Percentiles rank a stretch among this genome's conserved stretches.
These are phyloP conservation scores for Molossus alvarezi DNA, from an alignment of 2,797 vertebrate species.

Conservation along the genomic window DNA sequence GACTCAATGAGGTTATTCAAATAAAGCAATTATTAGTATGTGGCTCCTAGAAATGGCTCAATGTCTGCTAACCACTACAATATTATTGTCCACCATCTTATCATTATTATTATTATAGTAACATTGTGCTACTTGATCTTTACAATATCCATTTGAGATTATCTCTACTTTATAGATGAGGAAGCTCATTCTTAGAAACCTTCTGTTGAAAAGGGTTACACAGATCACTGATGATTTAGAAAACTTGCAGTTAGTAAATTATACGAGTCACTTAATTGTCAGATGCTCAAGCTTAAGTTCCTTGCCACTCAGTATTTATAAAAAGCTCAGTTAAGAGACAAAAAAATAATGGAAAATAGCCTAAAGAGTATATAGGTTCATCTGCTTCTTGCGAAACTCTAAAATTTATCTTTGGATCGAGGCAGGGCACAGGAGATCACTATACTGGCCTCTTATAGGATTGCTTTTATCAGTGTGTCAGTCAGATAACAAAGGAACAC, in stretches of 20 bases:
- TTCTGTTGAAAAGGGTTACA: background rate
- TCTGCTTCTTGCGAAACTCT: background rate
- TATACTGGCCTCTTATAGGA: background rate
- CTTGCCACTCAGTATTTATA: background rate
- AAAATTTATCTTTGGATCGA: constrained; percentile 44
- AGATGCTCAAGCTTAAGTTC: constrained; percentile 58
- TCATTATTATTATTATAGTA: background rate
- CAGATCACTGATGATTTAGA: constrained; percentile 51
- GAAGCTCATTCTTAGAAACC: constrained; percentile 12
- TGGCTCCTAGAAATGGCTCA: background rate
- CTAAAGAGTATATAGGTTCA: background rate
- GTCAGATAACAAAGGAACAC: constrained; percentile 42
- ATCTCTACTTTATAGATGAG: constrained; percentile 4
- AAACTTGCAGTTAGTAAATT: constrained; percentile 40
- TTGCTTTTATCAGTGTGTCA: background rate
- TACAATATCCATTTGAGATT: background rate
- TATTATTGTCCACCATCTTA: background rate
- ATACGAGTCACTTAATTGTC: constrained; percentile 20
- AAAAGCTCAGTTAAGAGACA: background rate
- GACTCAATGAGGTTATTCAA: constrained; percentile 30
- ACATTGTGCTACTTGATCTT: constrained; percentile 13
- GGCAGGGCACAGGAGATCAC: background rate
- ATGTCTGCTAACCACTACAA: background rate
- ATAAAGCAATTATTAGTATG: background rate
- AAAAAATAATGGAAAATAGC: background rate